Conservation (phyloP, 2,797 vertebrate genomes). For the Sphenopsis melanotis region DNA sequence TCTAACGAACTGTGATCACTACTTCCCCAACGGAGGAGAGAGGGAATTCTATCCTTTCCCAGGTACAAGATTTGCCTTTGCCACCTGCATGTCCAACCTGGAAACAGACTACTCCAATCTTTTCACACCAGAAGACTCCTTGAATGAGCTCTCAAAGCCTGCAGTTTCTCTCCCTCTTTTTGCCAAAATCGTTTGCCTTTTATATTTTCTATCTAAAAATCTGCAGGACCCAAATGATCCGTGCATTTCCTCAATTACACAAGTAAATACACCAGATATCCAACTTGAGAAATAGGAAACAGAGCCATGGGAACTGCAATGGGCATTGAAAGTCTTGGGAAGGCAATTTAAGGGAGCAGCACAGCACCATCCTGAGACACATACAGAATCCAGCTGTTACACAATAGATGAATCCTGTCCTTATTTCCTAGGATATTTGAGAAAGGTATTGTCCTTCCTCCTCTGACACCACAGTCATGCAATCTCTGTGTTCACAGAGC, state of each 20-base stretch:
- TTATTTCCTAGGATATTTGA: neutral
- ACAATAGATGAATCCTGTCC: neutral
- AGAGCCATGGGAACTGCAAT: neutral
- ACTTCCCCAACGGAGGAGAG: neutral
- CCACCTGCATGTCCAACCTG: neutral
- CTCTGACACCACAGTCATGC: neutral
- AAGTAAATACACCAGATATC: neutral
- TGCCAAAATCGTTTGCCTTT: neutral
- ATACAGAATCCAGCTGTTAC: neutral
- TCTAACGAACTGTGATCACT: rapidly evolving
- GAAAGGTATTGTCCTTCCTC: neutral
- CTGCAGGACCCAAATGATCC: neutral
- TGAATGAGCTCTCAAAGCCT: neutral
- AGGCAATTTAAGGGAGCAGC: neutral
- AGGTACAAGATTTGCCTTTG: neutral
- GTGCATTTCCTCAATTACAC: neutral
- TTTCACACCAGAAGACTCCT: neutral
- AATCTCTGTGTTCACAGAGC: neutral
- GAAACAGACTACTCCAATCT: neutral
- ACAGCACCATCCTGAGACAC: neutral
- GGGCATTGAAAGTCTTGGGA: neutral
- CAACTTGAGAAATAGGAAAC: neutral
- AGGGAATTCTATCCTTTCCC: neutral
- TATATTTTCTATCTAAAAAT: neutral
- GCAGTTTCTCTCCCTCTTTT: neutral